A percentile compares a stretch with the other conserved stretches of the same genome.
phyloP scores from a whole-genome alignment of 2,113 vertebrate genomes.

The Phaetusa simplex region DNA sequence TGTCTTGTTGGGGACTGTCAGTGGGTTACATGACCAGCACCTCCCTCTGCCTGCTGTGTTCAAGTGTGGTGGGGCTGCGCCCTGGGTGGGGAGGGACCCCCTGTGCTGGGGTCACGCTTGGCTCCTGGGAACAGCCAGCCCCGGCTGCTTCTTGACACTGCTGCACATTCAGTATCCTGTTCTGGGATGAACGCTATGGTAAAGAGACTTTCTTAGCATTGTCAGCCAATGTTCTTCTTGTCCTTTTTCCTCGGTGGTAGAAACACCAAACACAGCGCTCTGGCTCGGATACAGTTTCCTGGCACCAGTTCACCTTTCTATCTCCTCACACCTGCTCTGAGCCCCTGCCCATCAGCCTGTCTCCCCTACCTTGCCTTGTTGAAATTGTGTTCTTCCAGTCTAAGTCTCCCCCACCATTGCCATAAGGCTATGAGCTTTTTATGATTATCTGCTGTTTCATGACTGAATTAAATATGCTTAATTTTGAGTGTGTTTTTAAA shows the following conservation, averaged over 20 bases:
- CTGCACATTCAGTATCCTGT: background rate
- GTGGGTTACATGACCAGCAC: rapidly evolving
- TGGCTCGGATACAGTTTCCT: background rate
- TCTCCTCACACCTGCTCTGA: background rate
- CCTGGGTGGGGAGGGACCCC: rapidly evolving
- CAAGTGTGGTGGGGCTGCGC: background rate
- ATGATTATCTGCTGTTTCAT: background rate
- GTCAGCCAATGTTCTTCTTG: background rate
- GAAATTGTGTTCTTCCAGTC: background rate
- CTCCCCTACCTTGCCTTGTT: background rate
- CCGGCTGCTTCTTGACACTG: background rate
- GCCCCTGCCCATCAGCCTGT: background rate
- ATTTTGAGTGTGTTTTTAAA: background rate
- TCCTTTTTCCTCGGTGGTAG: background rate
- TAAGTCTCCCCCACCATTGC: background rate
- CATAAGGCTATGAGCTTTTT: background rate
- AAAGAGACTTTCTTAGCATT: background rate
- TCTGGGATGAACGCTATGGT: too few species aligned
- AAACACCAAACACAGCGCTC: background rate
- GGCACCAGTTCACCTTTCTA: background rate
- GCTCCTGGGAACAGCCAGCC: background rate
- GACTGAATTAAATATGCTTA: background rate
- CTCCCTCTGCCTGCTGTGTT: background rate
- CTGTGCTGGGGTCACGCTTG: background rate
- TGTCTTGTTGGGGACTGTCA: background rate